These are phyloP conservation scores for Fukomys damarensis DNA, from an alignment of 2,113 vertebrate species.

Conservation along the genomic window DNA sequence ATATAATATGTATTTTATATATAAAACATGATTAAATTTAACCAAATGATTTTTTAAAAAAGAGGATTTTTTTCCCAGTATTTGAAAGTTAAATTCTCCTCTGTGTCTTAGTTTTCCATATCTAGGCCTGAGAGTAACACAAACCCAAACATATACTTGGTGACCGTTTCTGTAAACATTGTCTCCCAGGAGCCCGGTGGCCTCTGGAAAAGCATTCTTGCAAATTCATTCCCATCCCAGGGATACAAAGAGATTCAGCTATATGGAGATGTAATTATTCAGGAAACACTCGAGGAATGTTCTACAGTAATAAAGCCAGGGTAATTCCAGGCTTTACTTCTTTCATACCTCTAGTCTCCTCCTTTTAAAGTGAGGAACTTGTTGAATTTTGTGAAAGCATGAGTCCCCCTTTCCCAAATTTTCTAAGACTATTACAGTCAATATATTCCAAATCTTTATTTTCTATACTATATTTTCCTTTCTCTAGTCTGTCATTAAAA, in stretches of 20 bases:
- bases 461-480: background rate
- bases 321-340: background rate
- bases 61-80: background rate
- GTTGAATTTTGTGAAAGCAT: background rate
- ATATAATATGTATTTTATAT: background rate
- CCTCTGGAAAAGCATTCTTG: background rate
- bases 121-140: background rate
- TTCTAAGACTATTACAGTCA: slow-evolving; percentile 6
- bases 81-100: background rate
- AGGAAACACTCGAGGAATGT: background rate
- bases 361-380: background rate
- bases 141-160: background rate
- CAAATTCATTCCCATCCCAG: background rate
- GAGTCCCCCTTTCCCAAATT: background rate
- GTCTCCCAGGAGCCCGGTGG: background rate
- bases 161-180: background rate
- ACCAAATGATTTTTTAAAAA: background rate
- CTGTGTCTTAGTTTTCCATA: background rate
- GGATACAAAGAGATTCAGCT: background rate
- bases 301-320: background rate
- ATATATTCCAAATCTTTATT: background rate
- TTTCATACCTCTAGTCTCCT: background rate
- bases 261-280: background rate
- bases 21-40: slow-evolving; percentile 14
- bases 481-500: slow-evolving; percentile 51